Evolutionary conservation across 2,113 vertebrate species (phyloP), one percentile per base, ranked within the genome.

Genomic region (Raja brachyura): DNA sequence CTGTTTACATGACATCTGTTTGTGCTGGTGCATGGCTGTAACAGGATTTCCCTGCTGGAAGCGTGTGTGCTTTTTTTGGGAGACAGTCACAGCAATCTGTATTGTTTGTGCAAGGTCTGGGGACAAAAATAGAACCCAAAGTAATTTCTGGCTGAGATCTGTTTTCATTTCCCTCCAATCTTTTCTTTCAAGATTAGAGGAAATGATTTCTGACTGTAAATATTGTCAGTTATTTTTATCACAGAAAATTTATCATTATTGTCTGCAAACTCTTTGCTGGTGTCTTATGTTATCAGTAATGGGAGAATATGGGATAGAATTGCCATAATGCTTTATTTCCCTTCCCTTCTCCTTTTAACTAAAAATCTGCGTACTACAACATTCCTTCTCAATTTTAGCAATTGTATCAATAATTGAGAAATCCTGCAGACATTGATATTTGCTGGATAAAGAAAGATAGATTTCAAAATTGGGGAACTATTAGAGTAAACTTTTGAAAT

Each of bases 111-210:
- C 93, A 18, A 93, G 94, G 94, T 90, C 31, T 94, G 93, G 59
- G 92, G 94, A 95, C 95, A 96, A 95, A 96, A 96, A 96, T 96
- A 96, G 95, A 94, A 95, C 94, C 94, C 94, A 94, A 95, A 94
- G 28, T 81, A 94, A 95, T 94, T 92, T 92, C 90, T 92, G 68
- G 63, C 90, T 73, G 66, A 54, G 66, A 39, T 74, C 90, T 28
- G 90, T 54, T 54, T 92, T 73, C 68, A 70, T 39, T 25, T 73
- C 66, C 66, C 90, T 92, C 39, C 33, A 92, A 28, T 74, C 39
- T 48, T 74, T 92, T 66, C 54, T 73, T 54, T 5, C 70, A 92
- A 92, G 54, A 59, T 74, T 73, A 48, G 39, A 92, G 68, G 39
- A 92, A 92, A 39, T 92, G 1, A 22, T 92, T 73, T 92, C 33